A percentile compares a stretch with the other conserved stretches of the same genome.
These are phyloP conservation scores for Archilochus colubris DNA, from an alignment of 2,113 vertebrate genomes.

Conservation along the genomic window DNA sequence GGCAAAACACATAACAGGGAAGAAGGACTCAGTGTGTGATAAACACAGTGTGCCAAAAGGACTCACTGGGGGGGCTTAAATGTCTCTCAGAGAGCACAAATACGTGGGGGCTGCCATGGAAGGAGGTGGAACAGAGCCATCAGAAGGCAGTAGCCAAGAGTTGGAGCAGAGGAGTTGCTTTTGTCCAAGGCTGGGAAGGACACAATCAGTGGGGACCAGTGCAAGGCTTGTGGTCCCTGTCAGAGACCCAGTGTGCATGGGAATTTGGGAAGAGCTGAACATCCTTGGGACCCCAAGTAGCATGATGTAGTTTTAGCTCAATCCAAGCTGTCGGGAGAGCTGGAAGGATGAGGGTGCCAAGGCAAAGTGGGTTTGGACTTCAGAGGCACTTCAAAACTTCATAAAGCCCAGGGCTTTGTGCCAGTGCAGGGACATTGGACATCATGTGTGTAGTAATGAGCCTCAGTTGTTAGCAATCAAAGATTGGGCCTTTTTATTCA, in stretches of 20 bases:
- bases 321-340: rapidly evolving
- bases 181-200: neutral
- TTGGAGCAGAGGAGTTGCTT: neutral
- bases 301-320: rapidly evolving
- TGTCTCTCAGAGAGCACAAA: neutral
- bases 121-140: neutral
- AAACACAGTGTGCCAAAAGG: neutral
- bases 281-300: neutral
- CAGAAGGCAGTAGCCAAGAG: neutral
- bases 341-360: neutral
- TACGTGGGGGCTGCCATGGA: neutral
- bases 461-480: neutral
- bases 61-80: rapidly evolving
- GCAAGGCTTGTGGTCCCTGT: neutral
- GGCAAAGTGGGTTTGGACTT: neutral
- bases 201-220: neutral
- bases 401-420: neutral
- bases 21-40: neutral
- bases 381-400: neutral
- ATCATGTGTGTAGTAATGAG: rapidly evolving
- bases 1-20: neutral
- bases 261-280: neutral
- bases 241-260: neutral
- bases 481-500: neutral
- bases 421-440: rapidly evolving